Evolutionary conservation across 2,797 vertebrate genomes (phyloP), one percentile per base, ranked within the genome.

Genomic region (Emys orbicularis): DNA sequence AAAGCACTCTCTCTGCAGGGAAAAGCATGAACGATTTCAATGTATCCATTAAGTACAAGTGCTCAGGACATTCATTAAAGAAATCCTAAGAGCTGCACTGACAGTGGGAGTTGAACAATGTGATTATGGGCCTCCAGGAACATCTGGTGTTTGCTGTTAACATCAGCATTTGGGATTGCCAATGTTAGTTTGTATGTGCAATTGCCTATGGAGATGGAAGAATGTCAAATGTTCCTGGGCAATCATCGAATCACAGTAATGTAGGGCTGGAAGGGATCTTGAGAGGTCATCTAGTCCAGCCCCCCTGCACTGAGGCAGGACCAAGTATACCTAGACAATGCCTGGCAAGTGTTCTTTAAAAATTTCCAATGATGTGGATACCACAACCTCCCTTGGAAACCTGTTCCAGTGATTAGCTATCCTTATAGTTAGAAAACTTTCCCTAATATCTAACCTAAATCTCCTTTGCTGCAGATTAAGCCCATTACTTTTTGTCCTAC

Each of bases 131-230:
- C 41, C 2, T 2, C 65, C 41, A 57, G 72, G 41, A 95, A 94
- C 95, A 96, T 96, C 95, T 96, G 96, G 77, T 80, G n/a, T 91
- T 54, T 87, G 84, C 92, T 91, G 47, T 81, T 77, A 95, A 76
- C 87, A 96, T 79, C 83, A 94, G 57, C 4, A 13, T 94, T 95
- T 85, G 81, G 65, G 52, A 65, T 94, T 95, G 79, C 77, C 23
- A 19, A 79, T 90, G 53, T 84, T 91, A 86, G 61, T 68, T 61
- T 4, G 12, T 56, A 6, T n/a, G 59, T 52, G 84, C 84, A 90
- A 74, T 53, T 89, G 83, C 92, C 92, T 85, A 44, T 68, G 79
- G 86, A 94, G 90, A 94, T 90, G 81, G 41, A 96, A 90, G 31
- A 86, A 4, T 91, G 81, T 3, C 89, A 95, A 95, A 94, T 83